Conservation (phyloP, 2,797 vertebrate genomes). For the Sternotherus odoratus region DNA sequence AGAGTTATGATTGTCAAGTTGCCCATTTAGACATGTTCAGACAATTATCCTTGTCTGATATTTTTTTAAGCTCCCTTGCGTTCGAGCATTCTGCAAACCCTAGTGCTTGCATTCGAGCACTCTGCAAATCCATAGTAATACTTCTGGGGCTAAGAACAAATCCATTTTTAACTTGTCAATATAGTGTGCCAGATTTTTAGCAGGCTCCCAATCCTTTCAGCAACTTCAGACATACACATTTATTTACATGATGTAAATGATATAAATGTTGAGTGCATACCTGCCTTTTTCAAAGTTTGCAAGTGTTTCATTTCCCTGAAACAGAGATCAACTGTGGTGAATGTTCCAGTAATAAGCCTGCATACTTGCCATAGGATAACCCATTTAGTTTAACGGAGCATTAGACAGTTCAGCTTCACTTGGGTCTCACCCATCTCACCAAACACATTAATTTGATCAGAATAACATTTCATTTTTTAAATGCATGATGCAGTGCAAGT, state of each 20-base stretch:
- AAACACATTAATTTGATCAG: background rate
- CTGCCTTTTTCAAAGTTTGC: background rate
- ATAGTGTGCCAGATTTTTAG: background rate
- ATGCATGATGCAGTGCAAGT: background rate
- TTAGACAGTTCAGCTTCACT: background rate
- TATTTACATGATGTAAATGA: background rate
- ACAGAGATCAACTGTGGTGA: background rate
- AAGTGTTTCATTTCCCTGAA: background rate
- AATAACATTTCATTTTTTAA: background rate
- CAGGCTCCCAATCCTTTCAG: background rate
- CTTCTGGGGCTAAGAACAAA: background rate
- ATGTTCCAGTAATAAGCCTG: background rate
- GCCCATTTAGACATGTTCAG: background rate
- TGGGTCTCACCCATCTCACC: background rate
- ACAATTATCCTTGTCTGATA: background rate
- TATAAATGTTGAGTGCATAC: background rate
- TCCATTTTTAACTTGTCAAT: background rate
- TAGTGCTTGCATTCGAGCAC: background rate
- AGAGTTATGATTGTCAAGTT: background rate
- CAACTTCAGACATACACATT: background rate
- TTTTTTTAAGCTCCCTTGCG: fast-evolving
- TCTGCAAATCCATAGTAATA: background rate
- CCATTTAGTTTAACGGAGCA: background rate
- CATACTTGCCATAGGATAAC: background rate
- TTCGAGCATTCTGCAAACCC: background rate